phyloP scores from a whole-genome alignment of 2,797 vertebrate genomes.

The Acestrorhynchus altus region DNA sequence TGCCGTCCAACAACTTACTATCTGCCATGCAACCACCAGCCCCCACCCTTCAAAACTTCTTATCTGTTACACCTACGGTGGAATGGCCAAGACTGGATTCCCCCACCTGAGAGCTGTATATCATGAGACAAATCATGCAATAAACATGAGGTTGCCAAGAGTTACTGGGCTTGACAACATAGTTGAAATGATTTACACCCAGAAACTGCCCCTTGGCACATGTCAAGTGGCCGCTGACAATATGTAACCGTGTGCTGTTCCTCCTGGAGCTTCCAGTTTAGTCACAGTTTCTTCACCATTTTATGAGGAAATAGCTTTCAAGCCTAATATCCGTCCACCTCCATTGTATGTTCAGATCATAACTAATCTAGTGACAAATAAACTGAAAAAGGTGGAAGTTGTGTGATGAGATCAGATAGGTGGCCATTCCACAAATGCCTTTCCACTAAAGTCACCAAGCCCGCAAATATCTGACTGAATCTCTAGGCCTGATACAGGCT shows the following conservation, averaged over 20 bases:
- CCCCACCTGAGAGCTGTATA: slow-evolving; percentile 17
- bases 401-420: slow-evolving; percentile 17
- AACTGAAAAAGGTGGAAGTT: slow-evolving; percentile 31
- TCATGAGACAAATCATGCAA: slow-evolving; percentile 33
- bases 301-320: neutral
- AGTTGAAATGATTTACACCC: slow-evolving; percentile 49
- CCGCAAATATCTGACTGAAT: neutral
- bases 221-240: slow-evolving; percentile 22
- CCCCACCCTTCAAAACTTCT: slow-evolving; percentile 17
- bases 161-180: slow-evolving; percentile 45
- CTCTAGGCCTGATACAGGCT: neutral
- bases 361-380: neutral
- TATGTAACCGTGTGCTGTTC: slow-evolving; percentile 25
- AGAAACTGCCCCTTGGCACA: neutral
- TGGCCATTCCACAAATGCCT: slow-evolving; percentile 36
- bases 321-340: slow-evolving; percentile 5
- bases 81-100: slow-evolving; percentile 16
- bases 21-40: slow-evolving; percentile 35
- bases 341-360: neutral
- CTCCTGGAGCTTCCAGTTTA: slow-evolving; percentile 3
- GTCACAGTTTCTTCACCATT: neutral
- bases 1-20: neutral
- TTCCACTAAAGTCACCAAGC: slow-evolving; percentile 11
- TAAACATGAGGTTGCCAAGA: slow-evolving; percentile 35
- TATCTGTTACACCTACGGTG: slow-evolving; percentile 42